phyloP scores from a whole-genome alignment of 2,113 vertebrate species.

The Entelurus aequoreus region DNA sequence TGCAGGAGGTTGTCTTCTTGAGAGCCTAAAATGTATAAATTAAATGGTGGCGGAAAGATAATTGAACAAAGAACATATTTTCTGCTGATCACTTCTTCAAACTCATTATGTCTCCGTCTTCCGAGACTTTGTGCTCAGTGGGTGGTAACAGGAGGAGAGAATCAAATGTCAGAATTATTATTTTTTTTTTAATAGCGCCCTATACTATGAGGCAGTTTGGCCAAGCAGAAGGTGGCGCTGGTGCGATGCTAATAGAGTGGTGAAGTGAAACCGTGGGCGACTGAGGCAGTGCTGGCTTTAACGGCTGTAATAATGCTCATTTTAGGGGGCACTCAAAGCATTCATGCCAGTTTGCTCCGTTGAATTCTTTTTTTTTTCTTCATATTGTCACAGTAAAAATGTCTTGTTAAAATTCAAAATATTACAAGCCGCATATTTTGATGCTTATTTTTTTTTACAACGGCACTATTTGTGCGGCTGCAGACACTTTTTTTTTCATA shows the following conservation, averaged over 20 bases:
- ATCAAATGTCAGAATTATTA: constrained; percentile 3
- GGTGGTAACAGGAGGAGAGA: neutral
- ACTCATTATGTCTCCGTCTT: constrained; percentile 44
- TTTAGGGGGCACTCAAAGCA: constrained; percentile 1
- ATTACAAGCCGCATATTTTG: neutral
- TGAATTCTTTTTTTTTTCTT: constrained; percentile 1
- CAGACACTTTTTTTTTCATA: constrained; percentile 5
- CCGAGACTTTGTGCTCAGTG: constrained; percentile 18
- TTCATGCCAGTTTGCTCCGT: neutral
- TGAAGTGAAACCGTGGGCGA: constrained; percentile 13
- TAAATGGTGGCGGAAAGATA: constrained; percentile 11
- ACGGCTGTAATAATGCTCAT: constrained; percentile 2
- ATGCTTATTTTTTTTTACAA: neutral
- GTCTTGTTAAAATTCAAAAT: neutral
- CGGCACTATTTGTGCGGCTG: constrained; percentile 17
- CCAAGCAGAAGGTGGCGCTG: constrained; percentile 59
- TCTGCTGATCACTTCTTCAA: constrained; percentile 25
- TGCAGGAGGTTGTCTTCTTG: neutral
- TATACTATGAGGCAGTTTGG: constrained; percentile 8
- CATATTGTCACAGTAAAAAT: constrained; percentile 1
- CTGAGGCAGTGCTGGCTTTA: neutral
- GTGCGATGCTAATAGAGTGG: constrained; percentile 33
- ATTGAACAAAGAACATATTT: constrained; percentile 40
- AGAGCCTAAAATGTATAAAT: neutral
- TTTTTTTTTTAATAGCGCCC: neutral